Evolutionary conservation across 2,113 vertebrate species (phyloP).

Genomic region (Daphoenositta chrysoptera): DNA sequence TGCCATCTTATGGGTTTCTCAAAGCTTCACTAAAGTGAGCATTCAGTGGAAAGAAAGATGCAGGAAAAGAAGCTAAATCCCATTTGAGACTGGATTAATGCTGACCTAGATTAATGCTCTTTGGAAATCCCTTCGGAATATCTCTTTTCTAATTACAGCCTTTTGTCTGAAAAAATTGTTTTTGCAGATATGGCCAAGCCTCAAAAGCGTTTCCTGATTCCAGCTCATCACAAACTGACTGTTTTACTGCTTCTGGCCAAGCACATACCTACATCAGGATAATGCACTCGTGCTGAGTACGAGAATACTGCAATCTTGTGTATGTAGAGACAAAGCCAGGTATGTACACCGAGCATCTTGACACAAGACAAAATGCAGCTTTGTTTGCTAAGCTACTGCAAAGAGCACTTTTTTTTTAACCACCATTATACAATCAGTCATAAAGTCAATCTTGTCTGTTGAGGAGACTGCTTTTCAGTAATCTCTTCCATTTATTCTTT

Average conservation of each 20-base stretch:
- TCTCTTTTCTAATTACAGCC: neutral
- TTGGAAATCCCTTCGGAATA: neutral
- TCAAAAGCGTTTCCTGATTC: neutral
- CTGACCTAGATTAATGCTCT: conserved; percentile 22
- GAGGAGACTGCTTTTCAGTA: neutral
- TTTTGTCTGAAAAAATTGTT: neutral
- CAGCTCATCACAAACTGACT: neutral
- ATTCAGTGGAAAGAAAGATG: neutral
- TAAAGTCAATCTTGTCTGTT: neutral
- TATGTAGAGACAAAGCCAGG: neutral
- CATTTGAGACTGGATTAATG: neutral
- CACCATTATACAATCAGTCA: neutral
- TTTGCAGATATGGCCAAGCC: conserved; percentile 7
- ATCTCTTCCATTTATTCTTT: neutral
- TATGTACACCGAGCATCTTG: neutral
- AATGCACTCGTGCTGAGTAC: neutral
- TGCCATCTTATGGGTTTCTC: neutral
- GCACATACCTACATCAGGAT: neutral
- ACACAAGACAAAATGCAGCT: neutral
- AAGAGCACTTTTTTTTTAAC: neutral
- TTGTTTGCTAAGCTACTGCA: neutral
- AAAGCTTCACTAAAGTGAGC: neutral
- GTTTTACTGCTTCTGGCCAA: neutral
- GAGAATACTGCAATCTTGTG: neutral
- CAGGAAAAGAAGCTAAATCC: neutral